Conservation (phyloP, 2,888 invertebrate genomes). For the Rhagophthalmus giganteus region DNA sequence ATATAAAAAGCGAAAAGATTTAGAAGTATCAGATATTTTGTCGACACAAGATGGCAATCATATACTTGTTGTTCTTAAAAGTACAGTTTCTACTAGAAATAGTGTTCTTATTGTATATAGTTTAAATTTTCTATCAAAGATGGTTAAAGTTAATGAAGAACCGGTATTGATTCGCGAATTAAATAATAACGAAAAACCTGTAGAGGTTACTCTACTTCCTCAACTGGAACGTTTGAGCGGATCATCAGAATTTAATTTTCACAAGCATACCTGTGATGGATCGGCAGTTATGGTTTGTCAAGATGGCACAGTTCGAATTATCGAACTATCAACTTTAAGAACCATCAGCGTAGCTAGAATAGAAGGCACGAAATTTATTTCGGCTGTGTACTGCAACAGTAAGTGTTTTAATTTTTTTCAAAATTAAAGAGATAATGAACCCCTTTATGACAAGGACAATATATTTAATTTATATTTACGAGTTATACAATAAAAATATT, state of each 20-base stretch:
- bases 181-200: slow-evolving; percentile 66
- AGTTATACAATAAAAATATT: no score
- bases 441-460: no score
- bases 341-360: slow-evolving; percentile 69
- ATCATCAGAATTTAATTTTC: slow-evolving; percentile 22
- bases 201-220: slow-evolving; percentile 72
- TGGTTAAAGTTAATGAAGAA: slow-evolving; percentile 61
- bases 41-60: slow-evolving; percentile 72
- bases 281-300: slow-evolving; percentile 74
- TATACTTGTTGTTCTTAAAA: slow-evolving; percentile 63
- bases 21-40: slow-evolving; percentile 65
- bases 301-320: slow-evolving; percentile 74
- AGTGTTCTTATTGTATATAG: slow-evolving; percentile 62
- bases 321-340: slow-evolving; percentile 72
- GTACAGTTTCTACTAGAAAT: slow-evolving; percentile 40
- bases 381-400: slow-evolving; percentile 85
- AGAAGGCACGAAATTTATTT: slow-evolving; percentile 73
- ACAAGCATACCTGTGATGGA: slow-evolving; percentile 54
- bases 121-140: slow-evolving; percentile 58
- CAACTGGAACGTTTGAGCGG: slow-evolving; percentile 47
- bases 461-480: no score
- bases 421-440: no score
- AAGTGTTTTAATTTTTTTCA: slow-evolving; percentile 46
- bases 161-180: slow-evolving; percentile 66
- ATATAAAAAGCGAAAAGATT: slow-evolving; percentile 57